phyloP scores from a whole-genome alignment of 2,113 vertebrate genomes.

The Emydura subglobosa region DNA sequence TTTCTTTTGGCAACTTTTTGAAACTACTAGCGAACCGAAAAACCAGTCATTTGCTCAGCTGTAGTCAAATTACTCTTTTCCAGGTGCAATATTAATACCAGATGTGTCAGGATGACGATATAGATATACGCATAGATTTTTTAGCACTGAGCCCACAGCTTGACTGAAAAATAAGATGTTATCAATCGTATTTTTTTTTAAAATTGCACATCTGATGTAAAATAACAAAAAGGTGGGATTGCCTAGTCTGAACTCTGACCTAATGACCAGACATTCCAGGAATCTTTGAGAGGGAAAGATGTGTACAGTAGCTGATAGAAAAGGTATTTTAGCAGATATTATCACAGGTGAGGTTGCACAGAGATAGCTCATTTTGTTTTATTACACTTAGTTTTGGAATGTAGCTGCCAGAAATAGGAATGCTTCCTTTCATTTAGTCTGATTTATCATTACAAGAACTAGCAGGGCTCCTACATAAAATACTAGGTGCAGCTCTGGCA shows the following conservation, averaged over 20 bases:
- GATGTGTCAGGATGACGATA: constrained; percentile 8
- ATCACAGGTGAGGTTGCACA: constrained; percentile 42
- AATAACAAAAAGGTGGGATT: constrained; percentile 27
- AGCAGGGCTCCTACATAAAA: constrained; percentile 49
- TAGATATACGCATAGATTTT: constrained; percentile 2
- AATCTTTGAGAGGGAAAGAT: constrained; percentile 31
- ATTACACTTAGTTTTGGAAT: constrained; percentile 45
- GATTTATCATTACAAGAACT: constrained; percentile 65
- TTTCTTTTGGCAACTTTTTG: neutral
- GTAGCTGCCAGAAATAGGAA: constrained; percentile 59
- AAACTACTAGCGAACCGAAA: neutral
- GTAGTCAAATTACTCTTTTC: neutral
- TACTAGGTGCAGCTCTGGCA: constrained; percentile 23
- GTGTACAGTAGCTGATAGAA: constrained; percentile 39
- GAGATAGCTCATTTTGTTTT: constrained; percentile 32
- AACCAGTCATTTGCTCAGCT: neutral
- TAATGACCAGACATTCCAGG: neutral
- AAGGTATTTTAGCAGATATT: constrained; percentile 35
- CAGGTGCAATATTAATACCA: constrained; percentile 33
- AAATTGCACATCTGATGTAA: neutral
- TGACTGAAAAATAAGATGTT: constrained; percentile 49
- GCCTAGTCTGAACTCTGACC: constrained; percentile 24
- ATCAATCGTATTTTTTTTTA: constrained; percentile 33
- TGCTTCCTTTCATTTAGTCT: constrained; percentile 46
- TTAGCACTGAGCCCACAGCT: neutral